Evolutionary conservation across 2,797 vertebrate species (phyloP).

Genomic region (Kryptopterus vitreolus): DNA sequence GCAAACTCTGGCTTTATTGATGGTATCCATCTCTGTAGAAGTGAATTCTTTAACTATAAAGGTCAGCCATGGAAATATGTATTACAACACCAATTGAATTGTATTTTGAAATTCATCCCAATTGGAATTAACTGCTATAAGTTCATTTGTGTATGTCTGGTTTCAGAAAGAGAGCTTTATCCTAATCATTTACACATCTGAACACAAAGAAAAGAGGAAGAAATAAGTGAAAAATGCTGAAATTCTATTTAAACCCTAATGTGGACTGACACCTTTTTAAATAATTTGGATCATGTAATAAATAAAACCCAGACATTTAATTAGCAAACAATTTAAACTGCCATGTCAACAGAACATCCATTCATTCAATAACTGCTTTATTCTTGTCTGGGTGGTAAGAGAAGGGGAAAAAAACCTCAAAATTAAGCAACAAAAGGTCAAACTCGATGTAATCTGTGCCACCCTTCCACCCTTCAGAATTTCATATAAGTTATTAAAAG

Average conservation of each 20-base stretch:
- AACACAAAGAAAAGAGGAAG: too few relatives aligned
- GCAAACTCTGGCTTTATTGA: background rate
- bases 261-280: background rate
- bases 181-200: too few relatives aligned
- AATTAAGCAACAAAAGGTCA: background rate
- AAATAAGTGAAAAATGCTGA: too few relatives aligned
- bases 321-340: conserved; percentile 16
- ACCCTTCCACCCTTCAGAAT: background rate
- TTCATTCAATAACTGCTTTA: background rate
- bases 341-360: conserved; percentile 13
- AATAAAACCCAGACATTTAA: background rate
- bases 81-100: too few relatives aligned
- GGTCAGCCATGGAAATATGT: too few relatives aligned
- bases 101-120: too few relatives aligned
- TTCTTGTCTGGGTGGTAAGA: background rate
- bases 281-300: background rate
- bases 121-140: too few relatives aligned
- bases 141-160: too few relatives aligned
- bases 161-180: too few relatives aligned
- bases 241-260: background rate
- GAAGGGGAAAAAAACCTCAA: background rate
- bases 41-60: background rate
- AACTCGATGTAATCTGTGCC: background rate
- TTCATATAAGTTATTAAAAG: background rate
- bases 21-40: background rate